A percentile compares a stretch with the other conserved stretches of the same genome.
Conservation (phyloP, 1,140 invertebrate genomes). For the Ephestia elutella region DNA sequence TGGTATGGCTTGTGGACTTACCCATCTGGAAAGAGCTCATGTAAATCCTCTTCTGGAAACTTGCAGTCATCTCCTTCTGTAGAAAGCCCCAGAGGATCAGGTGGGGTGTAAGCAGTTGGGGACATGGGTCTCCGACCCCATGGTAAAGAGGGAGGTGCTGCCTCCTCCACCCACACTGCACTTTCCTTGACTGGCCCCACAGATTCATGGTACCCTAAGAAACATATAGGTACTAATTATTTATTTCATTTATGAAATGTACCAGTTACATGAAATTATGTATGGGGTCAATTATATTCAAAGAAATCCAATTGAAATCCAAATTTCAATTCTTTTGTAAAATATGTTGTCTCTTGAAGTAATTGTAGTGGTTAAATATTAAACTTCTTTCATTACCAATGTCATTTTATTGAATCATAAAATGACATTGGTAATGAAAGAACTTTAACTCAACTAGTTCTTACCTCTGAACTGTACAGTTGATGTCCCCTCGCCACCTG, state of each 20-base stretch:
- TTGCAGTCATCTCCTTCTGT: conserved; percentile 95
- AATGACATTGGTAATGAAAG: no score
- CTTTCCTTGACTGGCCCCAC: conserved; percentile 97
- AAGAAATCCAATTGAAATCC: no score
- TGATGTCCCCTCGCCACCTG: conserved; percentile 93
- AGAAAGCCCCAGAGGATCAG: conserved; percentile 95
- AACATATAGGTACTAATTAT: background rate
- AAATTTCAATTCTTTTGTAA: no score
- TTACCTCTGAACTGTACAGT: conserved; percentile 95
- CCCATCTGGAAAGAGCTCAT: conserved; percentile 91
- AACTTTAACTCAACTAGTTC: background rate
- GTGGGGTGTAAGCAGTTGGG: conserved; percentile 88
- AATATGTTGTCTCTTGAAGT: no score
- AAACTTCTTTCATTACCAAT: no score
- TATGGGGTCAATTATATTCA: no score
- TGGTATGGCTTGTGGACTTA: conserved; percentile 26
- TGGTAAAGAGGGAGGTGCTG: conserved; percentile 81
- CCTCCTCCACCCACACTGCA: conserved; percentile 99
- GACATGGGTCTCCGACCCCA: conserved; percentile 88
- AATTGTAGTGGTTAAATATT: no score
- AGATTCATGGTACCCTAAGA: conserved; percentile 84
- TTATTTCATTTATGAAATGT: background rate
- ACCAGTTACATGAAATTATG: no score
- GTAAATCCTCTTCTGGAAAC: conserved; percentile 92
- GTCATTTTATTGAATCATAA: no score